phyloP scores from a whole-genome alignment of 1,140 invertebrate species.

The Drosophila dunni region DNA sequence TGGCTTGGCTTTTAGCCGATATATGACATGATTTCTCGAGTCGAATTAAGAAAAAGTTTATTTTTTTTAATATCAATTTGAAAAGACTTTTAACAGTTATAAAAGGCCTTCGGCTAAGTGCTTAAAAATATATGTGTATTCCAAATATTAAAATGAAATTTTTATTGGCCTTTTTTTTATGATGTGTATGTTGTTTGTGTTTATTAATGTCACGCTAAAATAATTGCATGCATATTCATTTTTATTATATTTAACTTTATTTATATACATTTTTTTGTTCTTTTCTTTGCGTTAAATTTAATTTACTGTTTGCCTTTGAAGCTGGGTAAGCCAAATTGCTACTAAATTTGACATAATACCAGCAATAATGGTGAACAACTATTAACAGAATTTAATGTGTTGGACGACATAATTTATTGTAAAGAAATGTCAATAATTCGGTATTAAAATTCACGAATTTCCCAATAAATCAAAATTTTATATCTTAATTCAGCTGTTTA shows the following conservation, averaged over 20 bases:
- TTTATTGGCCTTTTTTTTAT: constrained; percentile 39
- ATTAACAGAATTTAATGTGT: constrained; percentile 5
- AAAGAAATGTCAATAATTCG: background rate
- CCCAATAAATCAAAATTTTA: background rate
- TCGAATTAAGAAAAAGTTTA: constrained; percentile 12
- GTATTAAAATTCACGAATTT: background rate
- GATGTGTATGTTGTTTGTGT: constrained; percentile 36
- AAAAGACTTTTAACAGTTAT: constrained; percentile 26
- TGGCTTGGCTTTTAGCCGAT: constrained; percentile 2
- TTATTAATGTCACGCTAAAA: constrained; percentile 34
- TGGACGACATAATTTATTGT: background rate
- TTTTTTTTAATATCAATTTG: constrained; percentile 23
- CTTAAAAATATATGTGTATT: background rate
- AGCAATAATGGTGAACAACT: background rate
- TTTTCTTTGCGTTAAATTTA: constrained; percentile 11
- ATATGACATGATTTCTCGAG: constrained; percentile 1
- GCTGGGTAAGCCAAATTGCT: background rate
- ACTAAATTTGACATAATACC: constrained; percentile 14
- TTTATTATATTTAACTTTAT: constrained; percentile 2
- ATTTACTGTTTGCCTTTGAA: constrained; percentile 7
- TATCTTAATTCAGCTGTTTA: background rate
- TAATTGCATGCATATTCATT: background rate
- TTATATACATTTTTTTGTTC: background rate
- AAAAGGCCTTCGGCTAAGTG: constrained; percentile 24
- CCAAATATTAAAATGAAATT: constrained; percentile 27